Evolutionary conservation across 2,797 vertebrate genomes (phyloP), one percentile per base, ranked within the genome.

Genomic region (Heterohyrax brucei): DNA sequence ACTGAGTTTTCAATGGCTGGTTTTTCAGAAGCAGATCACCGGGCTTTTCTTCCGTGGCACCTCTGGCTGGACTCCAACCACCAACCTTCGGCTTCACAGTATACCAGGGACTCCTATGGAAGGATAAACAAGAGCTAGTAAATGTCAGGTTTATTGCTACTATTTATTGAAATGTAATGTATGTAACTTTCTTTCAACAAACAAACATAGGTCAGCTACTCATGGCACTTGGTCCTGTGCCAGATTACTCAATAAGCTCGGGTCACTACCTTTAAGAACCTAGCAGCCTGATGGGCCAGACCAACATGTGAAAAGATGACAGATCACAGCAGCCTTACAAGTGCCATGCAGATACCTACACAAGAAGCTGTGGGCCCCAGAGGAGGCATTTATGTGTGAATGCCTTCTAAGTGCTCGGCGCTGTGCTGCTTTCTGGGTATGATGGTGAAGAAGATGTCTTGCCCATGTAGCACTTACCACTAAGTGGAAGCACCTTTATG

Each of bases 161-260:
- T 76, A 39, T 81, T 88, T 87, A 94, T 81, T 75, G 50, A 89
- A 50, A 48, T 64, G 18, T 81, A 68, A 80, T 94, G 80, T 48
- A 46, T 95, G 46, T 73, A 62, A 87, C 14, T 89, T 85, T 91
- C 14, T 72, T 84, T 93, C 44, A 86, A 26, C 82, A 93, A 95
- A 80, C 50, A 95, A 84, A 82, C 87, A 91, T 89, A 84, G 85
- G 44, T 96, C 89, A 96, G 86, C 79, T 62, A 61, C 88, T 92
- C 68, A 61, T 3, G 19, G 33, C 30, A 7, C 9, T 88, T 91
- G 48, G 79, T 86, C 81, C 64, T 75, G 26, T 53, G 77, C 62
- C 92, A 72, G 44, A 90, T 91, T 39, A 39, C 39, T 39, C 84
- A 94, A 56, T 92, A 89, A 53, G 61, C 56, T 30, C 77, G 48